A percentile compares a stretch with the other conserved stretches of the same genome.
phyloP scores from a whole-genome alignment of 1,140 invertebrate species.

The Leptonema lineaticorne region DNA sequence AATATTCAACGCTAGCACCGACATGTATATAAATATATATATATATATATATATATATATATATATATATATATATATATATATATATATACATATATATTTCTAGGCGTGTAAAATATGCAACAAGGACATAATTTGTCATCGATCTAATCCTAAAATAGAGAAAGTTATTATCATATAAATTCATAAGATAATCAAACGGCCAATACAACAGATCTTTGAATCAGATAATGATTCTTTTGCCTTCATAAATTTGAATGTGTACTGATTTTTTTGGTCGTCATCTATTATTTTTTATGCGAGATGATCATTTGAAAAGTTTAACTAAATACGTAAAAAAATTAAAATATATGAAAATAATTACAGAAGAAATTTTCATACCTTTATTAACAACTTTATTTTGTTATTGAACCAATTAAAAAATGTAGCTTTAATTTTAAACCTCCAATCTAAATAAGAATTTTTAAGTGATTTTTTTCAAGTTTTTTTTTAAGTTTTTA shows the following conservation, averaged over 20 bases:
- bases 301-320: not conserved
- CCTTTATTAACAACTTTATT: not conserved
- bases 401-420: too few relatives aligned
- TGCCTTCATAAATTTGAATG: constrained; percentile 8
- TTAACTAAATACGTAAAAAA: too few relatives aligned
- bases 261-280: not conserved
- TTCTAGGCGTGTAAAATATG: not conserved
- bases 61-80: too few relatives aligned
- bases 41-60: too few relatives aligned
- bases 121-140: constrained; percentile 1
- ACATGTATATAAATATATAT: too few relatives aligned
- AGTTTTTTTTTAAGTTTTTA: not conserved
- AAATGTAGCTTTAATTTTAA: too few relatives aligned
- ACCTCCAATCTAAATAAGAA: too few relatives aligned
- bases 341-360: too few relatives aligned
- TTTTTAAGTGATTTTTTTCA: too few relatives aligned
- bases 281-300: not conserved
- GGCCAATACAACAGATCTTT: not conserved
- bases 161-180: constrained; percentile 18
- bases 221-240: constrained; percentile 11
- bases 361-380: too few relatives aligned
- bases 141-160: not conserved
- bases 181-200: constrained; percentile 15
- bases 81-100: too few relatives aligned
- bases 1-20: too few relatives aligned